A percentile compares a stretch with the other conserved stretches of the same genome.
Evolutionary conservation across 2,113 vertebrate genomes (phyloP).

Genomic region (Glaucomys volans): DNA sequence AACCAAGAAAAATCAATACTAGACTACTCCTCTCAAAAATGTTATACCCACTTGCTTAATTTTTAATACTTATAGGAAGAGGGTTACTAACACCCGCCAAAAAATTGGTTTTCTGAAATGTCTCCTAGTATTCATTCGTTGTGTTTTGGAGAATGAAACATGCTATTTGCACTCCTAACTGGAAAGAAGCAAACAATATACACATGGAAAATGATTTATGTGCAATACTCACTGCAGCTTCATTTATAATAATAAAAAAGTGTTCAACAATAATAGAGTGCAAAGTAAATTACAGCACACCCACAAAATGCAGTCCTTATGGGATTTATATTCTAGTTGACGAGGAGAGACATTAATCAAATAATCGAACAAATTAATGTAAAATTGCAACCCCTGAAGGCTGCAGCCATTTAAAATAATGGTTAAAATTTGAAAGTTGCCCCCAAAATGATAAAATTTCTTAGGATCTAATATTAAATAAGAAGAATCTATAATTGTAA

Average conservation of each 20-base stretch:
- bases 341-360: not conserved
- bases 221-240: not conserved
- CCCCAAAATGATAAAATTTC: not conserved
- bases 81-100: not conserved
- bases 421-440: slow-evolving; percentile 48
- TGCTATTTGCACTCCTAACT: not conserved
- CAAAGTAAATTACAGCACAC: slow-evolving; percentile 32
- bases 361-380: slow-evolving; percentile 18
- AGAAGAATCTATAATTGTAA: slow-evolving; percentile 7
- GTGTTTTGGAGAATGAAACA: not conserved
- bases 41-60: not conserved
- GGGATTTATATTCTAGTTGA: slow-evolving; percentile 39
- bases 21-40: not conserved
- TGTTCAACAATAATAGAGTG: slow-evolving; percentile 45
- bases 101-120: not conserved
- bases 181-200: slow-evolving; percentile 29
- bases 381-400: slow-evolving; percentile 12
- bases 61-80: not conserved
- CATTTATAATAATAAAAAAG: slow-evolving; percentile 50
- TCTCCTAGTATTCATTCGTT: not conserved
- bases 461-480: not conserved
- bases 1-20: not conserved
- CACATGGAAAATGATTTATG: slow-evolving; percentile 55
- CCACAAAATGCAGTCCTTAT: not conserved
- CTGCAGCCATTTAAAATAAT: slow-evolving; percentile 41